Percentiles rank a stretch among this genome's conserved stretches.
Evolutionary conservation across 2,113 vertebrate genomes (phyloP).

Genomic region (Saccopteryx leptura): DNA sequence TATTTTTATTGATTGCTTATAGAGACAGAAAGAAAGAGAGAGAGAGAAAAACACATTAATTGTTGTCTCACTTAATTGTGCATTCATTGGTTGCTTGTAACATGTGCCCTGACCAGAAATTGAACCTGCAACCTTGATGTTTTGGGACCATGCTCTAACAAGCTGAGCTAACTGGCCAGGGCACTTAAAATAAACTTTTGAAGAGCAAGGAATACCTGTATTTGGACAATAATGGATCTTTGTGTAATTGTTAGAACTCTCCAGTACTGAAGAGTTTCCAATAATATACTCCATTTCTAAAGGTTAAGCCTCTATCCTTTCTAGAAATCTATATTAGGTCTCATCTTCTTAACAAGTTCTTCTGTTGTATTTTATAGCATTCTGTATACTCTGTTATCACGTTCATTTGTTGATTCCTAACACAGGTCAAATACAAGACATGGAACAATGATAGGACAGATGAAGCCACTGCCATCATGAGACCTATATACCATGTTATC

Average conservation of each 20-base stretch:
- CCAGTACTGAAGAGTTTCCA: background rate
- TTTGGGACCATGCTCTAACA: no score
- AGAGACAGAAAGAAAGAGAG: no score
- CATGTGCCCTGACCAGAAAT: no score
- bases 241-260: background rate
- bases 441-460: background rate
- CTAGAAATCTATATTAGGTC: background rate
- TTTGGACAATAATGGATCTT: background rate
- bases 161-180: no score
- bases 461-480: background rate
- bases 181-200: background rate
- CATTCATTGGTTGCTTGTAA: no score
- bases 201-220: background rate
- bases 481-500: background rate
- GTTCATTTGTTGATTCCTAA: background rate
- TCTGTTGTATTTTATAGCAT: background rate
- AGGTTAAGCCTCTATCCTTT: background rate
- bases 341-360: background rate
- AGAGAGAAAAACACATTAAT: no score
- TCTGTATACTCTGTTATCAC: background rate
- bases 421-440: background rate
- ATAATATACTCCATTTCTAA: background rate
- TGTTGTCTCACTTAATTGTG: no score
- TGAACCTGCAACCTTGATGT: no score
- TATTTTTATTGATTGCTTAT: no score